Conservation (phyloP, 2,888 invertebrate genomes). For the Drosophila cracens region DNA sequence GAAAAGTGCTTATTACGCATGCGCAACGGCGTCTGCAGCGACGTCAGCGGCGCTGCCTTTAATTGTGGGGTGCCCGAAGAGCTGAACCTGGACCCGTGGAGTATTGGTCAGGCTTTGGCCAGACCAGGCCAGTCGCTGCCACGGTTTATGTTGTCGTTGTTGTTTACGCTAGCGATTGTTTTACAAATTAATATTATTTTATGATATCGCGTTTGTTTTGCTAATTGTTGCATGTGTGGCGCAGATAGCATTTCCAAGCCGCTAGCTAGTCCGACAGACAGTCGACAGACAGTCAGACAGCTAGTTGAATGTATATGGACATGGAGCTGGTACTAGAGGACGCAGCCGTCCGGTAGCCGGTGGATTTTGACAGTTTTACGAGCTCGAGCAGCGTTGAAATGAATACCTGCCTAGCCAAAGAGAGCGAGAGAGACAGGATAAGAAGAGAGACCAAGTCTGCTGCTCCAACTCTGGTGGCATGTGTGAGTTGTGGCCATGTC, state of each 20-base stretch:
- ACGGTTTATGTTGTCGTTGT: conserved; percentile 56
- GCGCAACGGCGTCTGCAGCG: conserved; percentile 71
- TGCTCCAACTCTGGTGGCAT: conserved; percentile 14
- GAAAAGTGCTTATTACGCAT: conserved; percentile 84
- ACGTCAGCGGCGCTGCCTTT: conserved; percentile 58
- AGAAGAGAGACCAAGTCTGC: not conserved
- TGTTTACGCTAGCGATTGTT: conserved; percentile 80
- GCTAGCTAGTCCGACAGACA: conserved; percentile 36
- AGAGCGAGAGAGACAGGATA: not conserved
- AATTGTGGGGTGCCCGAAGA: conserved; percentile 69
- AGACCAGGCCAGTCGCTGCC: not conserved
- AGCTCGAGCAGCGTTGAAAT: conserved; percentile 77
- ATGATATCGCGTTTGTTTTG: conserved; percentile 81
- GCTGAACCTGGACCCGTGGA: conserved; percentile 28
- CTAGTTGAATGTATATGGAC: conserved; percentile 39
- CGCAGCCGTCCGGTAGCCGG: conserved; percentile 71
- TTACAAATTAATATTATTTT: conserved; percentile 81
- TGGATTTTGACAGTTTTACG: conserved; percentile 82
- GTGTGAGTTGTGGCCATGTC: conserved; percentile 75
- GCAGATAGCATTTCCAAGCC: conserved; percentile 75
- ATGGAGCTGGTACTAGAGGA: conserved; percentile 7
- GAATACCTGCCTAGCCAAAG: conserved; percentile 67
- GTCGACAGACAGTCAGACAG: conserved; percentile 15
- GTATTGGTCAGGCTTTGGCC: conserved; percentile 28
- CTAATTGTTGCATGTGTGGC: conserved; percentile 81